phyloP scores from a whole-genome alignment of 2,113 vertebrate genomes.

The Sialia sialis region DNA sequence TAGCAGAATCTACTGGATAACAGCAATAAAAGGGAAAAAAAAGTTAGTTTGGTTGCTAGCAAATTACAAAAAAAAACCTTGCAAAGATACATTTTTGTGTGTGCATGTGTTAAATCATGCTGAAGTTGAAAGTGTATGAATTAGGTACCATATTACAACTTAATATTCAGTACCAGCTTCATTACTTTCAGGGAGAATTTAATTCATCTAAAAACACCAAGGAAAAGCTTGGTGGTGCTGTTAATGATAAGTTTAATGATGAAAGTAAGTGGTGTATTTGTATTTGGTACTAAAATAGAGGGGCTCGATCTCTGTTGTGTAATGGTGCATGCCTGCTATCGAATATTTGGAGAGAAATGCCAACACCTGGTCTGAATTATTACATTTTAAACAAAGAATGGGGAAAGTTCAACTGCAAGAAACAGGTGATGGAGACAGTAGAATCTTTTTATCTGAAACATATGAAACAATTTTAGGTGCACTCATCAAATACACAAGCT shows the following conservation, averaged over 20 bases:
- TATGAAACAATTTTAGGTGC: background rate
- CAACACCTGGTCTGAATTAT: background rate
- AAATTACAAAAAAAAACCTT: background rate
- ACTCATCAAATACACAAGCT: background rate
- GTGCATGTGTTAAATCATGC: background rate
- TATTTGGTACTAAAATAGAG: background rate
- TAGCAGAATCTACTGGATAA: background rate
- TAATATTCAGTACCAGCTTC: background rate
- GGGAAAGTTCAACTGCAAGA: background rate
- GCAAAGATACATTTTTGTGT: background rate
- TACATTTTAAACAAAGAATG: background rate
- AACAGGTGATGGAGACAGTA: background rate
- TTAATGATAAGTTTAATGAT: background rate
- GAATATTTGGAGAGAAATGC: background rate
- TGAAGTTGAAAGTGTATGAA: background rate
- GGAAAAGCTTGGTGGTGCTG: background rate
- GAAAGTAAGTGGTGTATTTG: background rate
- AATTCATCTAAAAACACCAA: background rate
- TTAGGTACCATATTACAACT: background rate
- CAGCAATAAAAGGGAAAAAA: background rate
- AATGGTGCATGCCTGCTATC: background rate
- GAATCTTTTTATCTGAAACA: background rate
- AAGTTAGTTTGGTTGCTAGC: background rate
- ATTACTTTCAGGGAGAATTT: background rate
- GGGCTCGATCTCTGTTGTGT: background rate